Conservation (phyloP, 2,888 invertebrate genomes). For the Drosophila merina region DNA sequence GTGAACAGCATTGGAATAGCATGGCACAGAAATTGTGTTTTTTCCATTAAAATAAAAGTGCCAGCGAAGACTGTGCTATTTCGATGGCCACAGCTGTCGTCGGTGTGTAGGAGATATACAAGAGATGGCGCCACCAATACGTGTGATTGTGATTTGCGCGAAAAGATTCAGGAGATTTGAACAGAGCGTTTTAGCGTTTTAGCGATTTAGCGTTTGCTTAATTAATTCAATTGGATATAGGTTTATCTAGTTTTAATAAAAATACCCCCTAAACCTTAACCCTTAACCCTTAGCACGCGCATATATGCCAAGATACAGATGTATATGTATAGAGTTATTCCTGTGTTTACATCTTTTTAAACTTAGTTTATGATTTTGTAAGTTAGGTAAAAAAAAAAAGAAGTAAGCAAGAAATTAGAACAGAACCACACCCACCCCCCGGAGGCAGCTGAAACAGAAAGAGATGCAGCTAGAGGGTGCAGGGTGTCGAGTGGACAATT, state of each 20-base stretch:
- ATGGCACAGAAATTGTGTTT: no score
- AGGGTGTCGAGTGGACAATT: slow-evolving; percentile 15
- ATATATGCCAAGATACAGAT: slow-evolving; percentile 13
- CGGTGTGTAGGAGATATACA: not conserved
- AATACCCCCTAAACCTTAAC: not conserved
- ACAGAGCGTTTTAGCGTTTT: slow-evolving; percentile 19
- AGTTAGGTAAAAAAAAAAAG: not conserved
- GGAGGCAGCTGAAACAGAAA: slow-evolving; percentile 23
- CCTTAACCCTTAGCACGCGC: slow-evolving; percentile 8
- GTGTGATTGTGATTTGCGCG: not conserved
- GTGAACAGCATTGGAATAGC: no score
- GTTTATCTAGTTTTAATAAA: slow-evolving; percentile 38
- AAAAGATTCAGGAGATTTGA: slow-evolving; percentile 34
- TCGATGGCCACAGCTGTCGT: no score
- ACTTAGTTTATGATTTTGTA: slow-evolving; percentile 22
- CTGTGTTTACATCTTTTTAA: slow-evolving; percentile 20
- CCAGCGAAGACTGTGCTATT: no score
- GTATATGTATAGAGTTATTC: slow-evolving; percentile 12
- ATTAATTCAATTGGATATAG: slow-evolving; percentile 47
- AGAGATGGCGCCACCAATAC: not conserved
- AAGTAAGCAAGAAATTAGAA: not conserved
- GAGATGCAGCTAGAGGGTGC: slow-evolving; percentile 5
- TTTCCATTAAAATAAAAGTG: no score
- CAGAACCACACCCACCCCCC: slow-evolving; percentile 18
- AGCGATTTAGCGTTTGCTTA: slow-evolving; percentile 10